These are phyloP conservation scores for Halocynthia aurantium DNA, from an alignment of 23 tunicate genomes.

Conservation along the genomic window DNA sequence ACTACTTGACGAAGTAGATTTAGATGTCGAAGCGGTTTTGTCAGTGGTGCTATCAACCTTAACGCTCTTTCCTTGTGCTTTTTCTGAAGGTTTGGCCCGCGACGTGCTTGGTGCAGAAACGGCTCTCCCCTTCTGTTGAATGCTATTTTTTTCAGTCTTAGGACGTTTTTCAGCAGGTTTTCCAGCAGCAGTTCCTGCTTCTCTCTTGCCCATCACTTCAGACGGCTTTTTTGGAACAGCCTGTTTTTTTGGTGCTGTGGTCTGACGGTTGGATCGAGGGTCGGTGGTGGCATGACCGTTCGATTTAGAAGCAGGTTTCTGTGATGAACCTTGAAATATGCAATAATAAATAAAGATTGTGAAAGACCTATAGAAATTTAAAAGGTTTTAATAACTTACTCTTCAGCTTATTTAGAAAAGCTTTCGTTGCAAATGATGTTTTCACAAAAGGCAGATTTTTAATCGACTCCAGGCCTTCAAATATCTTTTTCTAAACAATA, in stretches of 20 bases:
- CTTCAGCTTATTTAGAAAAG: background rate
- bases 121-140: too few relatives aligned
- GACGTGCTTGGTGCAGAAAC: background rate
- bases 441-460: slow-evolving; percentile 35
- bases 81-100: background rate
- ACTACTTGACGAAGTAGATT: background rate
- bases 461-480: slow-evolving; percentile 59
- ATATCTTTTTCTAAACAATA: slow-evolving; percentile 41
- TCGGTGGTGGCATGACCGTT: too few relatives aligned
- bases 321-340: too few relatives aligned
- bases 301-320: too few relatives aligned
- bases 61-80: background rate
- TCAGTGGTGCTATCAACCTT: background rate
- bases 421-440: slow-evolving; percentile 32
- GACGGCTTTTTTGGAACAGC: slow-evolving; percentile 16
- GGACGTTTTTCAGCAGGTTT: slow-evolving; percentile 49
- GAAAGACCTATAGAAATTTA: too few relatives aligned
- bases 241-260: background rate
- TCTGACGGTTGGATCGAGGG: background rate
- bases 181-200: slow-evolving; percentile 12
- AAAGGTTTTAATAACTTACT: too few relatives aligned
- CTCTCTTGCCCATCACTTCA: slow-evolving; percentile 22
- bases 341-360: too few relatives aligned
- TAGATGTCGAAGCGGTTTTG: background rate
- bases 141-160: slow-evolving; percentile 19